Evolutionary conservation across 2,797 vertebrate genomes (phyloP).

Genomic region (Artibeus lituratus): DNA sequence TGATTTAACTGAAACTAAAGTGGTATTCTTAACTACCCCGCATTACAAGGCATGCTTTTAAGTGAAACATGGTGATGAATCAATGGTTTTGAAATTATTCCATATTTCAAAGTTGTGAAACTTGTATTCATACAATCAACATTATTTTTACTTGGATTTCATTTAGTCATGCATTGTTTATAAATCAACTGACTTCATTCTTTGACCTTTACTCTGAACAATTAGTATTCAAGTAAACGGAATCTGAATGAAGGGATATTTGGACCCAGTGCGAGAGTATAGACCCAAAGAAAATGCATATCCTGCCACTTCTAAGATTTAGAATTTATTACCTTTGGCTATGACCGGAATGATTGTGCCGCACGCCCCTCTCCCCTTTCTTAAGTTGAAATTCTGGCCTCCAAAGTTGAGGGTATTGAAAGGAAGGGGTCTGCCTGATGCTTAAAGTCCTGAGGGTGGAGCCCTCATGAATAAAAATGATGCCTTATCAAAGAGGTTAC

Average conservation of each 20-base stretch:
- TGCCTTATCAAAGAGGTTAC: background rate
- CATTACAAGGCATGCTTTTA: background rate
- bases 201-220: background rate
- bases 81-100: background rate
- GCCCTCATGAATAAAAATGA: background rate
- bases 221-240: background rate
- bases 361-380: background rate
- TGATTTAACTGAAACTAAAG: background rate
- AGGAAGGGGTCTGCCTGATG: background rate
- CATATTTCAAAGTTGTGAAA: background rate
- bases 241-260: background rate
- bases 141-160: background rate
- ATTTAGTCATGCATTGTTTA: background rate
- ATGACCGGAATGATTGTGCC: background rate
- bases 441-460: background rate
- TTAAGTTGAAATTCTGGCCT: background rate
- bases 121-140: background rate
- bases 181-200: background rate
- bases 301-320: background rate
- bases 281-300: background rate
- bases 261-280: background rate
- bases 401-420: background rate
- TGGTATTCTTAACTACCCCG: background rate
- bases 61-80: background rate
- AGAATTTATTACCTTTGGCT: background rate